Evolutionary conservation across 2,888 invertebrate species (phyloP), one percentile per base, ranked within the genome.

Genomic region (Unio pictorum): DNA sequence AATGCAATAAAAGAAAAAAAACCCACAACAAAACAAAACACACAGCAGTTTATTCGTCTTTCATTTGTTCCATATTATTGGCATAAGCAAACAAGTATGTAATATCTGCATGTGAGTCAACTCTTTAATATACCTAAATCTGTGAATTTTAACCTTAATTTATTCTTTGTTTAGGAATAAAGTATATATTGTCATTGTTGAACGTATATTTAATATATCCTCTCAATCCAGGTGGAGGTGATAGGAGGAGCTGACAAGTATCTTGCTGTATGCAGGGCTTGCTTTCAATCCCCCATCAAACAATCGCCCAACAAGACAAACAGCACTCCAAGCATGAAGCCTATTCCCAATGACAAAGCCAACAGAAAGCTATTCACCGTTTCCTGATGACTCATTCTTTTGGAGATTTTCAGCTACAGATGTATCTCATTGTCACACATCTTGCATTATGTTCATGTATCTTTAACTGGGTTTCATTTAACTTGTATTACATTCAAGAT

Each of bases 211-310:
- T 58, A 64, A 62, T 54, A 61, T 66, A 26, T 65, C 57, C 64
- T 60, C 15, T 72, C 15, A 59, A 76, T 82, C 17, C 87, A 92
- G 92, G 86, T 92, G 65, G 92, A 92, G 82, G 89, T 92, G n/a
- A 92, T 92, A 71, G 92, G 92, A 11, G 92, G 92, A 17, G 86
- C 90, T 30, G 92, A 92, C 68, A 92, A 91, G 79, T 92, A 92
- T 83, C 89, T 92, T 86, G 91, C 92, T 4, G 92, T 91, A 0
- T 92, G 92, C 77, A 86, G 92, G 18, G 83, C 84, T 20, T 92
- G 92, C 76, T 91, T 80, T 66, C 66, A 67, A 56, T 82, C 84
- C 6, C 82, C 85, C 1, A 61, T 67, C 30, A 83, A 84, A 72
- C 45, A 68, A 64, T 78, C 80, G 11, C 81, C 81, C 1, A 65